A percentile compares a stretch with the other conserved stretches of the same genome.
Evolutionary conservation across 2,888 invertebrate species (phyloP).

Genomic region (Galerucella pusilla): DNA sequence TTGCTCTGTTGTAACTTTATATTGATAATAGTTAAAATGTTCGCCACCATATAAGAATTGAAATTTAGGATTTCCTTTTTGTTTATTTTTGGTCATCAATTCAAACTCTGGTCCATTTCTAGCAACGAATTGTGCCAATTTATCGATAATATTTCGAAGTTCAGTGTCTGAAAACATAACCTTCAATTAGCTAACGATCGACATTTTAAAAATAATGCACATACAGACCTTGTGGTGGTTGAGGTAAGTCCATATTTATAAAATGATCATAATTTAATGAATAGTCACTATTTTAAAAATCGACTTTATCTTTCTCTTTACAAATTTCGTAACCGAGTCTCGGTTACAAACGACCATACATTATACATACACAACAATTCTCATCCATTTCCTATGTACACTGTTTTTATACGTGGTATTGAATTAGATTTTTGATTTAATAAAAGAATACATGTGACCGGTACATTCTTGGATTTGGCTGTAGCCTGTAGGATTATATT

Average conservation of each 20-base stretch:
- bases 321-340: background rate
- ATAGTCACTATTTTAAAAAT: background rate
- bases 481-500: too few relatives aligned
- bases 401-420: too few relatives aligned
- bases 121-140: slow-evolving; percentile 98
- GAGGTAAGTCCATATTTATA: slow-evolving; percentile 66
- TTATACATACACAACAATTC: too few relatives aligned
- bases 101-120: slow-evolving; percentile 99
- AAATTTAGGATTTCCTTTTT: slow-evolving; percentile 97
- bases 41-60: slow-evolving; percentile 97
- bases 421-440: too few relatives aligned
- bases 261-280: slow-evolving; percentile 27
- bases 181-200: slow-evolving; percentile 38
- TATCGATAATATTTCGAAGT: slow-evolving; percentile 97
- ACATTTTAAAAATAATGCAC: slow-evolving; percentile 20
- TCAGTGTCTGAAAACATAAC: slow-evolving; percentile 79
- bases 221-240: slow-evolving; percentile 72
- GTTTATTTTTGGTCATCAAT: slow-evolving; percentile 98
- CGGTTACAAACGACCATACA: too few relatives aligned
- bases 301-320: background rate
- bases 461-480: too few relatives aligned
- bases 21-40: slow-evolving; percentile 95
- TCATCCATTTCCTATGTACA: too few relatives aligned
- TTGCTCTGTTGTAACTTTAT: slow-evolving; percentile 95
- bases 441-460: too few relatives aligned